phyloP scores from a whole-genome alignment of 2,113 vertebrate genomes.

The Neodon shergylaensis region DNA sequence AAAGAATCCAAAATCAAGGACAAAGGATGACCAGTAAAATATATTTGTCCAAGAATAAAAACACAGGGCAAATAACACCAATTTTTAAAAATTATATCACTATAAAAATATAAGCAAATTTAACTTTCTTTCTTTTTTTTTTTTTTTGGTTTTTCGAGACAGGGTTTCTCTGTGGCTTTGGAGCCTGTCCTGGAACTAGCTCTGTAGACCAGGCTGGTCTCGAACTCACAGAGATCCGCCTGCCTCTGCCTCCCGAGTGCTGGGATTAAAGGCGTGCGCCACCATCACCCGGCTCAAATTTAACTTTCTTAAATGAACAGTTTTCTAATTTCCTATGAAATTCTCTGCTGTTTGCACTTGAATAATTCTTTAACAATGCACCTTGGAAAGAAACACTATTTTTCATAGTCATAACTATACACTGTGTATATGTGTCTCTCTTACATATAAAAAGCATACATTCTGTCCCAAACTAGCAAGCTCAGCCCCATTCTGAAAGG shows the following conservation, averaged over 20 bases:
- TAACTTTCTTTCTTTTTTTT: constrained; percentile 67
- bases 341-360: constrained; percentile 49
- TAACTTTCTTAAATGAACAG: constrained; percentile 60
- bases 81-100: constrained; percentile 36
- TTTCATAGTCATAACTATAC: constrained; percentile 27
- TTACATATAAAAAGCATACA: constrained; percentile 40
- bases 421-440: constrained; percentile 32
- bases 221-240: too few species aligned
- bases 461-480: constrained; percentile 53
- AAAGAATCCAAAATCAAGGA: constrained; percentile 67
- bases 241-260: too few species aligned
- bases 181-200: too few species aligned
- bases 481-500: constrained; percentile 56
- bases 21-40: constrained; percentile 59
- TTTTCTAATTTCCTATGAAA: constrained; percentile 53
- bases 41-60: constrained; percentile 55
- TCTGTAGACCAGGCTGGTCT: too few species aligned
- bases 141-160: too few species aligned
- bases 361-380: constrained; percentile 58
- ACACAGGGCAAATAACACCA: constrained; percentile 33
- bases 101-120: constrained; percentile 59
- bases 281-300: too few species aligned
- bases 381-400: constrained; percentile 1
- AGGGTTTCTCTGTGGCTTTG: too few species aligned
- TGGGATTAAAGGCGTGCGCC: too few species aligned